A percentile compares a stretch with the other conserved stretches of the same genome.
These are phyloP conservation scores for Caerostris darwini DNA, from an alignment of 1,140 invertebrate species.

Conservation along the genomic window DNA sequence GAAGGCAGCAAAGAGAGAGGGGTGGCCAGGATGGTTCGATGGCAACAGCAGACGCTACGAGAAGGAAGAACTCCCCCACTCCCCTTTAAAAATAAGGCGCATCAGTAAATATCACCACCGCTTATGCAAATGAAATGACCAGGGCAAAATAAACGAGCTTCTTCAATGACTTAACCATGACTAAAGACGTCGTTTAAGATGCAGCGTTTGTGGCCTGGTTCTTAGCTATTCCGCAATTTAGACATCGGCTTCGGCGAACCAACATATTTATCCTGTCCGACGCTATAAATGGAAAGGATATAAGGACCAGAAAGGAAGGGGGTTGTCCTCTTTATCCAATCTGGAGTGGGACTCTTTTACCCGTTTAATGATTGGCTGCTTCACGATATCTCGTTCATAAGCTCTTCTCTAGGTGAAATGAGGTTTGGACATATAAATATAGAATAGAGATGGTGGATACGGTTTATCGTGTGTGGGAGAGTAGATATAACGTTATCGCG, in stretches of 20 bases:
- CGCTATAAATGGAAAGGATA: constrained; percentile 14
- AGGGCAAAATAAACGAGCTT: constrained; percentile 62
- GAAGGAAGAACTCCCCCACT: neutral
- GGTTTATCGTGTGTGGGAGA: constrained; percentile 63
- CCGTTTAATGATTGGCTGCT: constrained; percentile 68
- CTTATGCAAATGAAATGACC: constrained; percentile 77
- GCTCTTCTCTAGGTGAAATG: constrained; percentile 41
- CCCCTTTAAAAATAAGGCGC: constrained; percentile 71
- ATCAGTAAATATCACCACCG: constrained; percentile 73
- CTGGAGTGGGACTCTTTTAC: constrained; percentile 71
- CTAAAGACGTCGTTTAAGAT: constrained; percentile 55
- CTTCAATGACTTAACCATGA: constrained; percentile 60
- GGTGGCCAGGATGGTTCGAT: neutral
- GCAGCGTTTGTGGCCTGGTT: neutral
- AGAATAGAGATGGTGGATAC: constrained; percentile 23
- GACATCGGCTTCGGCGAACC: constrained; percentile 29
- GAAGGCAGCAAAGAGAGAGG: neutral
- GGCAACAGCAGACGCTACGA: neutral
- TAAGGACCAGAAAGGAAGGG: neutral
- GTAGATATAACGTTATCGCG: constrained; percentile 71
- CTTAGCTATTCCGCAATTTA: constrained; percentile 41
- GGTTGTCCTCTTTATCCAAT: constrained; percentile 47
- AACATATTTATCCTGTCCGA: constrained; percentile 71
- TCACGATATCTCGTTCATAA: constrained; percentile 55
- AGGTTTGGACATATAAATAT: constrained; percentile 72